Evolutionary conservation across 2,113 vertebrate species (phyloP).

Genomic region (Loxodonta africana): DNA sequence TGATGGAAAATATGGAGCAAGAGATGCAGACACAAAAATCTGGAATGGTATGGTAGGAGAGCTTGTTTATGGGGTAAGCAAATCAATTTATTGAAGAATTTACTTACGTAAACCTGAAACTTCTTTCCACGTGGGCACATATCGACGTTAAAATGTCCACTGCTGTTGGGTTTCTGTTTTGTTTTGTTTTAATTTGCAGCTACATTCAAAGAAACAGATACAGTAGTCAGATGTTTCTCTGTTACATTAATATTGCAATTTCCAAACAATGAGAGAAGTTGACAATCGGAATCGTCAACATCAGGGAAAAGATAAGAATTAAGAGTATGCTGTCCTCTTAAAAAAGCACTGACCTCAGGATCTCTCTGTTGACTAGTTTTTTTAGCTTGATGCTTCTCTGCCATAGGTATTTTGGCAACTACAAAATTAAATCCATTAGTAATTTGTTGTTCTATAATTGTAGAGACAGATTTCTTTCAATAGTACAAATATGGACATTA

Average conservation of each 20-base stretch:
- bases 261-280: slow-evolving; percentile 1
- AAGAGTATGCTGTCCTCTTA: neutral
- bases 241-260: slow-evolving; percentile 51
- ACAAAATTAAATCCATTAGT: neutral
- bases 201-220: neutral
- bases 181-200: neutral
- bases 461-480: neutral
- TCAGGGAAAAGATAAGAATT: neutral
- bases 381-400: neutral
- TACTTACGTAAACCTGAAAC: slow-evolving; percentile 54
- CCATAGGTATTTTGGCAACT: neutral
- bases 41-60: slow-evolving; percentile 99
- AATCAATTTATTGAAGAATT: slow-evolving; percentile 86
- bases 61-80: slow-evolving; percentile 99
- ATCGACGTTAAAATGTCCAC: neutral
- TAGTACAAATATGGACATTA: neutral
- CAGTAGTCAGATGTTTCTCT: slow-evolving; percentile 15
- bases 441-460: neutral
- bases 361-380: neutral
- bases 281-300: neutral
- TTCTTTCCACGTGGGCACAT: neutral
- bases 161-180: neutral
- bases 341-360: neutral
- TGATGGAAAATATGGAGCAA: slow-evolving; percentile 99
- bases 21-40: slow-evolving; percentile 99